A percentile compares a stretch with the other conserved stretches of the same genome.
Conservation (phyloP, 2,113 vertebrate species). For the Trogon melanurus region DNA sequence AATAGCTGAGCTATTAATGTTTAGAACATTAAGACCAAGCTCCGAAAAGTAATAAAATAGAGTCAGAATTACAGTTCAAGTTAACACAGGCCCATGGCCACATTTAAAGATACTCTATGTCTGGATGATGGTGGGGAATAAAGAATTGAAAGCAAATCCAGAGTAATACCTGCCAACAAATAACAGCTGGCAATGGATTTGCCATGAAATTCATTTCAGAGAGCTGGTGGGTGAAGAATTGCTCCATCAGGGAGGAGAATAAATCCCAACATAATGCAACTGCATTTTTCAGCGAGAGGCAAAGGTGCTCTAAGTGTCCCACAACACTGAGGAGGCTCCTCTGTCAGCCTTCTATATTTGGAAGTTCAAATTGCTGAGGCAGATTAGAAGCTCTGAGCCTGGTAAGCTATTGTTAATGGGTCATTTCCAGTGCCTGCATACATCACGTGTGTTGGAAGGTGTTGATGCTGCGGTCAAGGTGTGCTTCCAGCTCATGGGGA, state of each 20-base stretch:
- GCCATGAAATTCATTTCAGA: neutral
- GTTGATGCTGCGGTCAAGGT: neutral
- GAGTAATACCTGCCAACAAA: neutral
- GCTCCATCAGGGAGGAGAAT: neutral
- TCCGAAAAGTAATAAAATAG: constrained; percentile 2
- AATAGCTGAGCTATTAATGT: neutral
- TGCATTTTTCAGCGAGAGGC: neutral
- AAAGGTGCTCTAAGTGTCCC: neutral
- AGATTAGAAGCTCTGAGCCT: neutral
- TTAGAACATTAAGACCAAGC: neutral
- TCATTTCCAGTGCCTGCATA: neutral
- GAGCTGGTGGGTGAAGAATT: neutral
- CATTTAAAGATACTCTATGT: neutral
- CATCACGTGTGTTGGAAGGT: neutral
- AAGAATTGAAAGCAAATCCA: neutral
- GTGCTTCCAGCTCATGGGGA: neutral
- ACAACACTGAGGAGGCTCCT: neutral
- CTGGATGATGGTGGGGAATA: neutral
- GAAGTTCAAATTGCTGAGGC: neutral
- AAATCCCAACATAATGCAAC: neutral
- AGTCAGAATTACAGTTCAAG: neutral
- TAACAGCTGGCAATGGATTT: neutral
- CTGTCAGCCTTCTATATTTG: neutral
- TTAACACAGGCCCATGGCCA: neutral
- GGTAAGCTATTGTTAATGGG: neutral